These are phyloP conservation scores for Cephus spinipes DNA, from an alignment of 2,888 invertebrate genomes.

Conservation along the genomic window DNA sequence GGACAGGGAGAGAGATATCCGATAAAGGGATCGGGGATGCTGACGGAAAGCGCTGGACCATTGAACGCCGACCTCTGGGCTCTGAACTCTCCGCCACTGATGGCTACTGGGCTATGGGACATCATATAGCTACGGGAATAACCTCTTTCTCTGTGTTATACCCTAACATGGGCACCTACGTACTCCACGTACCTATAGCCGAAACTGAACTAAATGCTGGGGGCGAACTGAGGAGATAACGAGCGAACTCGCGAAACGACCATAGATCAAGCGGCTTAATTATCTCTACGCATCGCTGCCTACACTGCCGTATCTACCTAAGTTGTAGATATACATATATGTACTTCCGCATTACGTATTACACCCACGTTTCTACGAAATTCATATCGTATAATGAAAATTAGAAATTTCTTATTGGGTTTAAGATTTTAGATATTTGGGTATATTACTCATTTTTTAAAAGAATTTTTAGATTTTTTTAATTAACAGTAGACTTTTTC, in stretches of 20 bases:
- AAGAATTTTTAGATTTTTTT: background rate
- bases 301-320: conserved; percentile 9
- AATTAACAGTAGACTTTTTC: background rate
- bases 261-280: conserved; percentile 66
- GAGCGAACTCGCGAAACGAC: conserved; percentile 67
- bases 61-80: conserved; percentile 66
- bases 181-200: conserved; percentile 39
- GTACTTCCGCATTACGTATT: conserved; percentile 11
- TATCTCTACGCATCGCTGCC: conserved; percentile 64
- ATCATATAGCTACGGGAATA: background rate
- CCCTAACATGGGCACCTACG: conserved; percentile 14
- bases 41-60: conserved; percentile 62
- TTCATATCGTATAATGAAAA: background rate
- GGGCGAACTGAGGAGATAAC: conserved; percentile 63
- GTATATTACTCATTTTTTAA: background rate
- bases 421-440: background rate
- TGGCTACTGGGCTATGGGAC: background rate
- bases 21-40: conserved; percentile 56
- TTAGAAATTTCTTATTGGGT: background rate
- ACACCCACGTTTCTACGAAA: conserved; percentile 12
- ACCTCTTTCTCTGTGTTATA: conserved; percentile 20
- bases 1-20: conserved; percentile 25
- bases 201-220: conserved; percentile 61
- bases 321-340: conserved; percentile 24
- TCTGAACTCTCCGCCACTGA: conserved; percentile 38